Conservation (phyloP, 2,888 invertebrate genomes). For the Macrosiphum euphorbiae region DNA sequence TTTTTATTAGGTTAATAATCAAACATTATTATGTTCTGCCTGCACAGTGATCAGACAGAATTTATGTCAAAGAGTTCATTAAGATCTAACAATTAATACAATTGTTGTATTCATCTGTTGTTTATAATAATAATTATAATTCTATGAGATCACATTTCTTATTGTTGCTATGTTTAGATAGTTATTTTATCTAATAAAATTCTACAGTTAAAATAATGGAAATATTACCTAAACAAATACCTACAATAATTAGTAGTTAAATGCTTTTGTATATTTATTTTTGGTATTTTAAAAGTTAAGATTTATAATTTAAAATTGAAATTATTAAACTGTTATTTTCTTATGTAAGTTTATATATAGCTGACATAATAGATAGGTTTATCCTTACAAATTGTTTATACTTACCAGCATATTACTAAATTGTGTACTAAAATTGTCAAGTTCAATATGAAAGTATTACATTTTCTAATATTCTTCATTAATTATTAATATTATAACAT, state of each 20-base stretch:
- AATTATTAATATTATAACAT: neutral
- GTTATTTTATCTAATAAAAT: neutral
- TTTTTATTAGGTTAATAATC: conserved; percentile 49
- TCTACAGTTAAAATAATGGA: neutral
- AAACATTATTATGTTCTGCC: conserved; percentile 13
- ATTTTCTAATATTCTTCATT: neutral
- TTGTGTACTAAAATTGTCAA: too few relatives aligned
- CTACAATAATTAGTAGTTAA: neutral
- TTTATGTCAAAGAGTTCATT: conserved; percentile 44
- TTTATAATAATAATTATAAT: neutral
- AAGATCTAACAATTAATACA: neutral
- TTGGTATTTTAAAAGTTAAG: too few relatives aligned
- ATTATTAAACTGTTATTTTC: neutral
- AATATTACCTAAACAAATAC: neutral
- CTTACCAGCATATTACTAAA: neutral
- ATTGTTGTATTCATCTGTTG: conserved; percentile 1
- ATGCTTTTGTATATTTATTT: too few relatives aligned
- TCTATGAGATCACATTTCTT: neutral
- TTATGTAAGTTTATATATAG: neutral
- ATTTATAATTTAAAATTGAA: neutral
- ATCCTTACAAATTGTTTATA: neutral
- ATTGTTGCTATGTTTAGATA: neutral
- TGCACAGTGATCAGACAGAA: neutral
- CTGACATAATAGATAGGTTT: neutral
- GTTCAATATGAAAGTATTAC: neutral